Conservation (phyloP, 1,140 invertebrate species). For the Melipona quadrifasciata region DNA sequence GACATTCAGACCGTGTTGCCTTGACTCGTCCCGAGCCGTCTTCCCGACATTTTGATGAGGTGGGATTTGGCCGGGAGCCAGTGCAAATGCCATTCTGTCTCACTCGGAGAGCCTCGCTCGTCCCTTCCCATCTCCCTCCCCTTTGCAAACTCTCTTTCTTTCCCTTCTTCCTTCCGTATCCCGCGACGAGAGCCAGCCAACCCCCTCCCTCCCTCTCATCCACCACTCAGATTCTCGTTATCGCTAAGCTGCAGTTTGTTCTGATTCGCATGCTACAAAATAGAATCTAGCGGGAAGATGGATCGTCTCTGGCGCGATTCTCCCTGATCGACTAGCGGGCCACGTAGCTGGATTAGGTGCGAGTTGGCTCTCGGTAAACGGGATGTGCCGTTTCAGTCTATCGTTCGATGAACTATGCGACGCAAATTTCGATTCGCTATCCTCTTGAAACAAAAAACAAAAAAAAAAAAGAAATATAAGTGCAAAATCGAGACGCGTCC, state of each 20-base stretch:
- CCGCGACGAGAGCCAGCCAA: not conserved
- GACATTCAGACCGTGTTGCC: slow-evolving; percentile 68
- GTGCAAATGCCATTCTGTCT: slow-evolving; percentile 69
- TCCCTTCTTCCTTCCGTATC: slow-evolving; percentile 18
- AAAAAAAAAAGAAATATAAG: too few relatives aligned
- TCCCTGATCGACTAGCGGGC: not conserved
- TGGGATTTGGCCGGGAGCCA: slow-evolving; percentile 73
- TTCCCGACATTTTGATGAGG: slow-evolving; percentile 75
- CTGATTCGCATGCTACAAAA: slow-evolving; percentile 50
- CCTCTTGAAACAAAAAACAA: too few relatives aligned
- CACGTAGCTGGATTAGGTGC: not conserved
- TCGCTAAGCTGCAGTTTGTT: slow-evolving; percentile 63
- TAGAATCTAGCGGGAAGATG: slow-evolving; percentile 26
- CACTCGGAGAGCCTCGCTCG: slow-evolving; percentile 22
- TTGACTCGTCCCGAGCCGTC: slow-evolving; percentile 64
- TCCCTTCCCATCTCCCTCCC: not conserved
- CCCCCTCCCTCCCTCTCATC: not conserved
- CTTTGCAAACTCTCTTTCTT: not conserved
- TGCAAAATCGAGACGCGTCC: too few relatives aligned
- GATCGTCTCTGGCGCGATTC: not conserved
- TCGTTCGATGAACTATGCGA: not conserved
- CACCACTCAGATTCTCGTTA: slow-evolving; percentile 56
- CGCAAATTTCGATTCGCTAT: not conserved
- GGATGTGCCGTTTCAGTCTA: not conserved
- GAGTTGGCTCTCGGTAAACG: not conserved